Conservation (phyloP, 2,888 invertebrate genomes). For the Eubasilissa splendida region DNA sequence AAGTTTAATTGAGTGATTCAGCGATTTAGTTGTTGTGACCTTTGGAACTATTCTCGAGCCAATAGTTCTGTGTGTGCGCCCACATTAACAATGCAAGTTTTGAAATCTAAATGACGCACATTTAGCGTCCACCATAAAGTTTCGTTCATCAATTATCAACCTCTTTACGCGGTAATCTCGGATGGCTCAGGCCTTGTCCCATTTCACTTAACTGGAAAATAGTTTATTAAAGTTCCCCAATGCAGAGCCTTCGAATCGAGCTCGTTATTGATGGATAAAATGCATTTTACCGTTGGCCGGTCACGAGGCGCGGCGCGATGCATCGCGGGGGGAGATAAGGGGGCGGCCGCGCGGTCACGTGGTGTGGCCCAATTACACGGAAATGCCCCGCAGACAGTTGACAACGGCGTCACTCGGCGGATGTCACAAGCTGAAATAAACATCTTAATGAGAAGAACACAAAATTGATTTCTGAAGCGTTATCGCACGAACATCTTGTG, state of each 20-base stretch:
- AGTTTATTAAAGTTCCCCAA: neutral
- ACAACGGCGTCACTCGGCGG: neutral
- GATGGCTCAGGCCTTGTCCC: no score
- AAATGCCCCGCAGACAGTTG: neutral
- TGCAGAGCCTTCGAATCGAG: neutral
- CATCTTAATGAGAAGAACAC: slow-evolving; percentile 12
- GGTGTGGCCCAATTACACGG: slow-evolving; percentile 20
- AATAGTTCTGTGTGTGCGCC: no score
- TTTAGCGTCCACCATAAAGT: no score
- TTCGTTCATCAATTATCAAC: no score
- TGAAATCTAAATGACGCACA: no score
- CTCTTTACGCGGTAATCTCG: no score
- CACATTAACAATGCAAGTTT: no score
- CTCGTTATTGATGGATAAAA: neutral
- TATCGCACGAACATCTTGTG: no score
- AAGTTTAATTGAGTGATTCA: no score
- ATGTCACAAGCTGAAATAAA: neutral
- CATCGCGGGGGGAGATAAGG: neutral
- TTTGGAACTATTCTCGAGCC: no score
- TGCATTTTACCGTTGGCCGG: slow-evolving; percentile 14
- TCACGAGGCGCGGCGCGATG: neutral
- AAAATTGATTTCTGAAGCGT: neutral
- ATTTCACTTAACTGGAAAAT: no score
- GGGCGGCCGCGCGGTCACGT: neutral
- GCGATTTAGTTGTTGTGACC: no score